Conservation (phyloP, 1,140 invertebrate species). For the Delia radicum region DNA sequence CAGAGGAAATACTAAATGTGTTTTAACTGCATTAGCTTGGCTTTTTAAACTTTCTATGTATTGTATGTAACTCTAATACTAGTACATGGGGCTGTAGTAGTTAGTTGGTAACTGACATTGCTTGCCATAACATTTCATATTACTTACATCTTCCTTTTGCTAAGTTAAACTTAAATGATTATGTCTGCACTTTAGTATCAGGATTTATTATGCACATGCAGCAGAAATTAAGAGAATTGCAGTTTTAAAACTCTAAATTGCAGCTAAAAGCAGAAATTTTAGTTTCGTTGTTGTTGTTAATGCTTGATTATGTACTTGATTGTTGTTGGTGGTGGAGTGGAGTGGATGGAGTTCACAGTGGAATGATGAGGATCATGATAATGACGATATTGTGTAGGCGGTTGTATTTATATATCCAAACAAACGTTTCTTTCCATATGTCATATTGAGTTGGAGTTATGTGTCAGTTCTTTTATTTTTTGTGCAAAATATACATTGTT, state of each 20-base stretch:
- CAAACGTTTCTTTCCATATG: not conserved
- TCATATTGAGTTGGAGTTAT: constrained; percentile 3
- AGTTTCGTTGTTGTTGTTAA: not conserved
- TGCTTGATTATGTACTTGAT: too few species aligned
- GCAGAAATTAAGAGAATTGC: too few species aligned
- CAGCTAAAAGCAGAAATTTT: not conserved
- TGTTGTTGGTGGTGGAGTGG: not conserved
- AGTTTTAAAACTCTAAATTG: not conserved
- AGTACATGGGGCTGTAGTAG: too few species aligned
- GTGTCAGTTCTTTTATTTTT: constrained; percentile 6
- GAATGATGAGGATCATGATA: not conserved
- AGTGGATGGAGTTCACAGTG: too few species aligned
- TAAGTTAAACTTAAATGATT: not conserved
- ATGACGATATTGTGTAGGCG: constrained; percentile 2
- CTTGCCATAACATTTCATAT: not conserved
- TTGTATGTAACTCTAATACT: too few species aligned
- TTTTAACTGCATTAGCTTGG: not conserved
- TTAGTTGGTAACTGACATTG: not conserved
- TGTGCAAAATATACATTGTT: not conserved
- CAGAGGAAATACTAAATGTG: too few species aligned
- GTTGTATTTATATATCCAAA: not conserved
- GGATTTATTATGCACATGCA: not conserved
- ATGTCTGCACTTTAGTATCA: not conserved
- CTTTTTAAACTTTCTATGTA: too few species aligned
- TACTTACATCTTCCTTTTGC: not conserved